A percentile compares a stretch with the other conserved stretches of the same genome.
Evolutionary conservation across 2,888 invertebrate genomes (phyloP).

Genomic region (Phragmatobia fuliginosa): DNA sequence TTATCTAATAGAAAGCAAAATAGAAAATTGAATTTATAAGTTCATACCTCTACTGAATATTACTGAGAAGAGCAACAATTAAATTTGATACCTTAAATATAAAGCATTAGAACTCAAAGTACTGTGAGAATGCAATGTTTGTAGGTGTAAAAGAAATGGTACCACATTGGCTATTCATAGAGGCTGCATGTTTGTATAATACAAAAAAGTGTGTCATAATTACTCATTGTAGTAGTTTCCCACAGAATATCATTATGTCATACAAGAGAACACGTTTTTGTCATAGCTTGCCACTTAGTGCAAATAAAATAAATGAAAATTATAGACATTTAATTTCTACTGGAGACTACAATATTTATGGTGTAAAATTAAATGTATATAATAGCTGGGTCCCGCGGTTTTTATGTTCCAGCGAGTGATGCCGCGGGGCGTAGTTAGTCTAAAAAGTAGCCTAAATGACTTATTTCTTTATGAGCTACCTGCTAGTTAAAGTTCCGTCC

Average conservation of each 20-base stretch:
- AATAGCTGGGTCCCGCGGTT: too few species aligned
- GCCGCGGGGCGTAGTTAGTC: too few species aligned
- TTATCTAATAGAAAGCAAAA: background rate
- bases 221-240: constrained; percentile 45
- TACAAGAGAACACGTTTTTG: constrained; percentile 25
- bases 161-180: constrained; percentile 7
- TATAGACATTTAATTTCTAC: constrained; percentile 10
- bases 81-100: background rate
- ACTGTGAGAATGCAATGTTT: background rate
- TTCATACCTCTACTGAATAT: too few species aligned
- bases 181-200: constrained; percentile 19
- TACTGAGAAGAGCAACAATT: background rate
- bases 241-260: constrained; percentile 40
- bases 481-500: too few species aligned
- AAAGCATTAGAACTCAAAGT: background rate
- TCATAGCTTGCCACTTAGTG: constrained; percentile 9
- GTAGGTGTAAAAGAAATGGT: background rate
- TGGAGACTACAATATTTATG: too few species aligned
- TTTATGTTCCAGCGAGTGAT: too few species aligned
- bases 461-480: too few species aligned
- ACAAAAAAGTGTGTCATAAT: constrained; percentile 35
- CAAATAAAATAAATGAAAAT: constrained; percentile 24
- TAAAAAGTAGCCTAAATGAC: too few species aligned
- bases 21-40: too few species aligned
- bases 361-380: too few species aligned